phyloP scores from a whole-genome alignment of 2,113 vertebrate genomes.

The Thunnus thynnus region DNA sequence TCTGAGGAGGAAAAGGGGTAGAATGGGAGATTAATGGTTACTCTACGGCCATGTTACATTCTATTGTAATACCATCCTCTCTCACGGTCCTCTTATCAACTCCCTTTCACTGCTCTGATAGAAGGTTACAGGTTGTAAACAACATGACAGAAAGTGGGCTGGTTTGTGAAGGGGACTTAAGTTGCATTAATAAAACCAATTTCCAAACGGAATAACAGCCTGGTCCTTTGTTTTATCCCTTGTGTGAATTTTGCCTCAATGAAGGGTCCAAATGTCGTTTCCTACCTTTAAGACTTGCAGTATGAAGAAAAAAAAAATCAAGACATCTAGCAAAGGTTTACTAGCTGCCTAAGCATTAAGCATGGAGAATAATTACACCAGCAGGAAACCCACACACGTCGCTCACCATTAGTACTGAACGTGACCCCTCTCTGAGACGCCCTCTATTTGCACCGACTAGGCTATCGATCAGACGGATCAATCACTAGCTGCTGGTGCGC shows the following conservation, averaged over 20 bases:
- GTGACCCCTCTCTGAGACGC: conserved; percentile 54
- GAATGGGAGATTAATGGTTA: conserved; percentile 49
- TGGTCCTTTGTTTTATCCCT: background rate
- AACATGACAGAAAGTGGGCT: conserved; percentile 13
- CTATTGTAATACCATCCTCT: conserved; percentile 35
- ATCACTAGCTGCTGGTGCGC: conserved; percentile 61
- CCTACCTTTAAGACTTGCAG: background rate
- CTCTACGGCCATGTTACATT: conserved; percentile 25
- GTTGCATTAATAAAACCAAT: conserved; percentile 45
- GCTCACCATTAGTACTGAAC: conserved; percentile 57
- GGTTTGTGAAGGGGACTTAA: conserved; percentile 11
- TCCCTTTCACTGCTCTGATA: conserved; percentile 46
- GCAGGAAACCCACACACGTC: background rate
- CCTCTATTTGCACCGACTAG: conserved; percentile 39
- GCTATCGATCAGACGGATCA: conserved; percentile 83
- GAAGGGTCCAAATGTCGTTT: conserved; percentile 13
- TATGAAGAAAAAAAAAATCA: background rate
- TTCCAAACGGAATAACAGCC: conserved; percentile 19
- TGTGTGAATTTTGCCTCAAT: conserved; percentile 8
- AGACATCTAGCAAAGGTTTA: conserved; percentile 1
- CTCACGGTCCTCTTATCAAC: conserved; percentile 40
- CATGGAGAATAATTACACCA: conserved; percentile 24
- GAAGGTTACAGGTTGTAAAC: conserved; percentile 58
- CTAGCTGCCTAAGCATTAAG: conserved; percentile 9
- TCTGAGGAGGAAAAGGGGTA: conserved; percentile 37